Percentiles rank a stretch among this genome's conserved stretches.
Conservation (phyloP, 2,888 invertebrate genomes). For the Meiosimyza platycephala region DNA sequence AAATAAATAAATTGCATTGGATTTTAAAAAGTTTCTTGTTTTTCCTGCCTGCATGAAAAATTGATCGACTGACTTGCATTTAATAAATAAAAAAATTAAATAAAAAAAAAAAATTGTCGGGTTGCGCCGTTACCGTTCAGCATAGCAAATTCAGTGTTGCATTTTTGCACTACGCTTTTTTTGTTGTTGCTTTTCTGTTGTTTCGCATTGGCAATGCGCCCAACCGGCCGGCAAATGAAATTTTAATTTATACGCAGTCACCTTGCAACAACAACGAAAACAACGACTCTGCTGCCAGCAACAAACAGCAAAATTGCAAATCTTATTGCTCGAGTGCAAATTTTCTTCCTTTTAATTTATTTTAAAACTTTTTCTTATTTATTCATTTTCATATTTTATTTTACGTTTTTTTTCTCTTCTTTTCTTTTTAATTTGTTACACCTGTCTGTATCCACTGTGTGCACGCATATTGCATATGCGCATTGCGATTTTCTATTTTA, state of each 20-base stretch:
- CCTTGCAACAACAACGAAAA: not conserved
- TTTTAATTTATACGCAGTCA: slow-evolving; percentile 16
- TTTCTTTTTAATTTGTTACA: slow-evolving; percentile 19
- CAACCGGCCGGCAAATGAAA: slow-evolving; percentile 15
- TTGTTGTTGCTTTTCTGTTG: too few species aligned
- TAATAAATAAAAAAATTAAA: slow-evolving; percentile 29
- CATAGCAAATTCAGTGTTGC: too few species aligned
- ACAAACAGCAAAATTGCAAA: slow-evolving; percentile 5
- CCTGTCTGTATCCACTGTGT: not conserved
- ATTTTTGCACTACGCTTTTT: too few species aligned
- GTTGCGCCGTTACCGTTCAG: not conserved
- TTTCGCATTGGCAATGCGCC: not conserved
- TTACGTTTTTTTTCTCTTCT: slow-evolving; percentile 14
- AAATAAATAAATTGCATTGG: slow-evolving; percentile 16
- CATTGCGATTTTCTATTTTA: not conserved
- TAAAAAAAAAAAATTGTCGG: not conserved
- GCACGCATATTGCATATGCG: too few species aligned
- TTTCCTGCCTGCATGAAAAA: slow-evolving; percentile 20
- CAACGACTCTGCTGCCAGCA: slow-evolving; percentile 8
- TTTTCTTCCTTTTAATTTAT: slow-evolving; percentile 14
- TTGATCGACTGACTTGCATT: slow-evolving; percentile 9
- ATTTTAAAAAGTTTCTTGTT: slow-evolving; percentile 26
- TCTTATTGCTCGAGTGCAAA: not conserved
- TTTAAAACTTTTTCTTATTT: slow-evolving; percentile 12
- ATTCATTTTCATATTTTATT: slow-evolving; percentile 3